phyloP scores from a whole-genome alignment of 2,888 invertebrate genomes.

The Drosophila diplacantha region DNA sequence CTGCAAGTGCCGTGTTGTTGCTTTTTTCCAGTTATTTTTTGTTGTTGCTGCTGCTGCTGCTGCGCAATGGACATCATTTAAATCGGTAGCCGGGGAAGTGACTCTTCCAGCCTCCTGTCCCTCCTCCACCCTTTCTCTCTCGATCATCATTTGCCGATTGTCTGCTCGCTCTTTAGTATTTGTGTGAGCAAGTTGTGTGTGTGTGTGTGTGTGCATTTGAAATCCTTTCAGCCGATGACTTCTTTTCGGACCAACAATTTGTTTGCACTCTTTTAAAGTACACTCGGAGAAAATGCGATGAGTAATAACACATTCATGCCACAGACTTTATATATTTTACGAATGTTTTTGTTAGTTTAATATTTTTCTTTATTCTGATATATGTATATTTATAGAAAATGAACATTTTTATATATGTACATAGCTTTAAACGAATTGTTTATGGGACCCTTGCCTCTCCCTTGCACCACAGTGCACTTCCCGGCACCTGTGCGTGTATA shows the following conservation, averaged over 20 bases:
- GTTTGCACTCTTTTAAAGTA: conserved; percentile 19
- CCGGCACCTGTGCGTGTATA: conserved; percentile 12
- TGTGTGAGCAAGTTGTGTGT: conserved; percentile 4
- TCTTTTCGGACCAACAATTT: conserved; percentile 57
- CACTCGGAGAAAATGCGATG: neutral
- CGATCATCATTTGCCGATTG: conserved; percentile 17
- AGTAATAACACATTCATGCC: neutral
- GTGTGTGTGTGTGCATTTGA: conserved; percentile 20
- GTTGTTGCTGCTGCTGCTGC: conserved; percentile 35
- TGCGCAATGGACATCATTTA: conserved; percentile 35
- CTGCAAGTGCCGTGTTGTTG: conserved; percentile 38
- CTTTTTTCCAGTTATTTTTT: conserved; percentile 36
- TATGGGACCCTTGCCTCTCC: conserved; percentile 35
- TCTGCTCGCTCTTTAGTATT: neutral
- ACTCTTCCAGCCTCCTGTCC: conserved; percentile 6
- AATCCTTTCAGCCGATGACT: conserved; percentile 32
- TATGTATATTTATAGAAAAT: neutral
- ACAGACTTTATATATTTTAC: neutral
- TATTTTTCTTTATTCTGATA: neutral
- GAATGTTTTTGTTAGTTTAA: fast-evolving
- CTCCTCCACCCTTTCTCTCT: neutral
- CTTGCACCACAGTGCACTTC: conserved; percentile 15
- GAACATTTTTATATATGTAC: neutral
- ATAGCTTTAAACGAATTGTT: conserved; percentile 14
- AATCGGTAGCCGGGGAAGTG: conserved; percentile 48